Evolutionary conservation across 1,140 invertebrate species (phyloP).

Genomic region (Listronotus oregonensis): DNA sequence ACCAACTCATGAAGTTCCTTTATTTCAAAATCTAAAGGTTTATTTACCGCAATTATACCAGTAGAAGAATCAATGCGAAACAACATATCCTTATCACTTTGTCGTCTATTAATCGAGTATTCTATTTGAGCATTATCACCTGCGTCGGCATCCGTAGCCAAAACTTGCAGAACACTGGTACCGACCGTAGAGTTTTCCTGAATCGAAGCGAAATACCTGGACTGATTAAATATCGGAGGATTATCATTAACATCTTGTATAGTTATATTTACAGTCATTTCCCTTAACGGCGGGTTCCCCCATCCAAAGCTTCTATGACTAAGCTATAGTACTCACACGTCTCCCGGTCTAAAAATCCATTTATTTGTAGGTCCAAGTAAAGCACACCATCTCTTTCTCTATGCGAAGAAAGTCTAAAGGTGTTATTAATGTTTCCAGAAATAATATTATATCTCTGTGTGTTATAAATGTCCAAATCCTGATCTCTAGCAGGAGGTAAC

Average conservation of each 20-base stretch:
- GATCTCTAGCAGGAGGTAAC: constrained; percentile 86
- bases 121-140: constrained; percentile 86
- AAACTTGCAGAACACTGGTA: constrained; percentile 81
- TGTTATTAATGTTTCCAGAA: constrained; percentile 89
- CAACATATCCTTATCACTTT: constrained; percentile 88
- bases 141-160: constrained; percentile 82
- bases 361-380: constrained; percentile 93
- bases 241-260: constrained; percentile 97
- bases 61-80: constrained; percentile 87
- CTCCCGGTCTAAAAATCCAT: constrained; percentile 90
- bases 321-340: constrained; percentile 83
- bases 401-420: constrained; percentile 86
- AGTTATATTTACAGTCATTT: constrained; percentile 89
- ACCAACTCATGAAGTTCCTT: constrained; percentile 90
- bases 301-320: constrained; percentile 91
- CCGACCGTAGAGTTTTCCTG: constrained; percentile 90
- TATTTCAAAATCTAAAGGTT: constrained; percentile 91
- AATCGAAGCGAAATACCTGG: constrained; percentile 83
- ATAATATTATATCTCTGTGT: constrained; percentile 92
- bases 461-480: constrained; percentile 87
- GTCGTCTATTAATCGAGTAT: constrained; percentile 89
- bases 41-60: constrained; percentile 89
- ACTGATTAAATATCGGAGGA: constrained; percentile 90
- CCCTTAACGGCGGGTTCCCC: constrained; percentile 83
- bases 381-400: constrained; percentile 86